A percentile compares a stretch with the other conserved stretches of the same genome.
Conservation (phyloP, 2,888 invertebrate species). For the Drosophila birchii region DNA sequence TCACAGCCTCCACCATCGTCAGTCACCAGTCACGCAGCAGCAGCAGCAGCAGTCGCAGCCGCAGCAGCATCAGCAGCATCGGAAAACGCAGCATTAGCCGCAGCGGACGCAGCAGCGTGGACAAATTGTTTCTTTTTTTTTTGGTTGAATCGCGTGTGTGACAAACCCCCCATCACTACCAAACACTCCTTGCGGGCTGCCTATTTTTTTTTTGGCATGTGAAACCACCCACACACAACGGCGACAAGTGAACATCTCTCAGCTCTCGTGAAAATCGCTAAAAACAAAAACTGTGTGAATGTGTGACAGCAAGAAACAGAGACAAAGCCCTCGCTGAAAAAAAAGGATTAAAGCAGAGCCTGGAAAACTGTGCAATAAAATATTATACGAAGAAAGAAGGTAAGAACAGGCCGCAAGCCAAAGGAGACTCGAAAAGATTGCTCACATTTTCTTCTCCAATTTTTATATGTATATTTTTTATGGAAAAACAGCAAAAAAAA, state of each 20-base stretch:
- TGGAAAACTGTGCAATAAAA: constrained; percentile 30
- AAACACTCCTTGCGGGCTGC: constrained; percentile 40
- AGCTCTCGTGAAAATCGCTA: constrained; percentile 11
- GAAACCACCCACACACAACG: constrained; percentile 14
- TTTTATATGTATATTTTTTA: constrained; percentile 13
- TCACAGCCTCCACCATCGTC: constrained; percentile 52
- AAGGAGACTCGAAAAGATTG: neutral
- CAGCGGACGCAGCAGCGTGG: constrained; percentile 47
- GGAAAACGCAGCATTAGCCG: constrained; percentile 31
- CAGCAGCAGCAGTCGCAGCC: constrained; percentile 33
- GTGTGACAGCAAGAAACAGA: constrained; percentile 41
- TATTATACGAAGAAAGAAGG: constrained; percentile 15
- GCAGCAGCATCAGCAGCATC: constrained; percentile 44
- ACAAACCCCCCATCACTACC: constrained; percentile 5
- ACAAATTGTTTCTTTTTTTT: constrained; percentile 44
- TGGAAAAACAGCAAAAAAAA: neutral
- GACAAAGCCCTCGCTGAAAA: constrained; percentile 15
- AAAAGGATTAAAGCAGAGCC: constrained; percentile 35
- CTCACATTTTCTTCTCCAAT: neutral
- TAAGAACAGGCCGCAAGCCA: constrained; percentile 14
- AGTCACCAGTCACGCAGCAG: constrained; percentile 17
- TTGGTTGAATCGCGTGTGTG: constrained; percentile 44
- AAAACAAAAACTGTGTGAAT: constrained; percentile 40
- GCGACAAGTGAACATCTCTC: constrained; percentile 28
- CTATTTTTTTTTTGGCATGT: constrained; percentile 25